phyloP scores from a whole-genome alignment of 2,797 vertebrate genomes.

The Gambusia yucatana region DNA sequence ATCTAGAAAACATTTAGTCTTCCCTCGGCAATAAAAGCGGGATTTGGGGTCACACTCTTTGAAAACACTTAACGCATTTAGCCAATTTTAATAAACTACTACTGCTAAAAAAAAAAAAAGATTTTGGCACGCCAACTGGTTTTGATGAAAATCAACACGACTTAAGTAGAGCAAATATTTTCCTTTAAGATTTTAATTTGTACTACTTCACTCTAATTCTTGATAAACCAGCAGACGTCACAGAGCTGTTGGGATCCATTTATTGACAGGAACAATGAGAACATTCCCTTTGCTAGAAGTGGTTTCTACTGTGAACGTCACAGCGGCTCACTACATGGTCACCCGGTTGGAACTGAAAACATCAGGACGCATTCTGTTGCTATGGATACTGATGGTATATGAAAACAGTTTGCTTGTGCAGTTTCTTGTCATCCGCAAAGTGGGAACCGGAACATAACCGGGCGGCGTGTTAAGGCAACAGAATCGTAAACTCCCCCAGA shows the following conservation, averaged over 20 bases:
- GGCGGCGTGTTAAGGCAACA: neutral
- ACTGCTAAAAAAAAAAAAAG: too few relatives aligned
- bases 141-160: too few relatives aligned
- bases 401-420: neutral
- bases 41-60: neutral
- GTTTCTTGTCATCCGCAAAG: neutral
- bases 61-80: too few relatives aligned
- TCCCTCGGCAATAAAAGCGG: neutral
- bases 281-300: conserved; percentile 44
- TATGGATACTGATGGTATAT: neutral
- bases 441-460: too few relatives aligned
- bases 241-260: conserved; percentile 6
- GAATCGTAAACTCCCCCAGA: neutral
- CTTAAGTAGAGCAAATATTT: too few relatives aligned
- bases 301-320: neutral
- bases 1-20: neutral
- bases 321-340: neutral
- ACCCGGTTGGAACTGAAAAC: neutral
- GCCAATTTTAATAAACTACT: too few relatives aligned
- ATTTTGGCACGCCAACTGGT: too few relatives aligned
- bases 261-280: conserved; percentile 25
- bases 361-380: neutral
- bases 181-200: too few relatives aligned
- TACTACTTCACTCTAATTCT: too few relatives aligned
- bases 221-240: neutral